phyloP scores from a whole-genome alignment of 2,888 invertebrate genomes.

The Eristalis pertinax region DNA sequence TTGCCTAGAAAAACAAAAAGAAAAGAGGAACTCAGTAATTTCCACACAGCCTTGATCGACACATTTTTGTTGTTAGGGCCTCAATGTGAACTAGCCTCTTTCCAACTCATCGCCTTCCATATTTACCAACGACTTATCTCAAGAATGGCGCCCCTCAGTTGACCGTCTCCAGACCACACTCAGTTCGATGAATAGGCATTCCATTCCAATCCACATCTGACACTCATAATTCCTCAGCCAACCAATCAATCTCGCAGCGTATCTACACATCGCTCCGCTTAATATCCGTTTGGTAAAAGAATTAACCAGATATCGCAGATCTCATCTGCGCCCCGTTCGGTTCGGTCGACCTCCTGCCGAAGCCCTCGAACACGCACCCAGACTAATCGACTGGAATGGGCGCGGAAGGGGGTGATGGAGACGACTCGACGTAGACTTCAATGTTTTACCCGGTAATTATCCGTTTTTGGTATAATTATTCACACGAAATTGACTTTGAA shows the following conservation, averaged over 20 bases:
- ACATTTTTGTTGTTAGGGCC: too few relatives aligned
- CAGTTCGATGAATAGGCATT: too few relatives aligned
- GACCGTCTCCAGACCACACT: too few relatives aligned
- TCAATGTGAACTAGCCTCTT: too few relatives aligned
- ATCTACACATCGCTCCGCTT: constrained; percentile 39
- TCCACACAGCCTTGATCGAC: too few relatives aligned
- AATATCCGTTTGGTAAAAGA: constrained; percentile 64
- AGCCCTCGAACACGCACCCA: neutral
- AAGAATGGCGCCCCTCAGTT: too few relatives aligned
- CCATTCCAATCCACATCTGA: neutral
- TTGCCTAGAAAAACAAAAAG: too few relatives aligned
- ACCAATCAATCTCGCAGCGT: neutral
- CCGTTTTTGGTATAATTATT: constrained; percentile 71
- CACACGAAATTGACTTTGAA: constrained; percentile 72
- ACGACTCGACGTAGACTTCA: neutral
- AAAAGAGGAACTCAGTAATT: too few relatives aligned
- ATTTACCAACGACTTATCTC: too few relatives aligned
- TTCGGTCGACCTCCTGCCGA: neutral
- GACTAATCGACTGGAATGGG: constrained; percentile 55
- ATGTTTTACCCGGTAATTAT: constrained; percentile 69
- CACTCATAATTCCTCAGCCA: neutral
- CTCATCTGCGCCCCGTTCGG: constrained; percentile 19
- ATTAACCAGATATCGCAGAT: constrained; percentile 51
- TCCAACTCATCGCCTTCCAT: too few relatives aligned
- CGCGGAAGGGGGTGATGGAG: too few relatives aligned